Evolutionary conservation across 2,113 vertebrate species (phyloP), one percentile per base, ranked within the genome.

Genomic region (Catharus fuscescens): DNA sequence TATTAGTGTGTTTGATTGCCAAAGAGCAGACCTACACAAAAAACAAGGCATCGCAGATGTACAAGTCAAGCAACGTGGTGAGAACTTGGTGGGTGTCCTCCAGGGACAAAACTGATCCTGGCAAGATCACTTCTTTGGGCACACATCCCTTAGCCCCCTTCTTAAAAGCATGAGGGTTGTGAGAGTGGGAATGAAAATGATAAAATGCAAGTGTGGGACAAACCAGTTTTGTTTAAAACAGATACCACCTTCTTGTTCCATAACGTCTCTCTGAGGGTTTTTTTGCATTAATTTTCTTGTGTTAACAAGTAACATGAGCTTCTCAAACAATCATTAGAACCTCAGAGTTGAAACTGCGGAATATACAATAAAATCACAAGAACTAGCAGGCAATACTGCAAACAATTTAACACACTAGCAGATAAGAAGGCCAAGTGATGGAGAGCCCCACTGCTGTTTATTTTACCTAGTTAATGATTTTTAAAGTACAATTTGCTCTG

Each of bases 191-290:
- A 81, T 52, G 34, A 87, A 87, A 94, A 66, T 18, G 6, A 0
- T 74, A 86, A 88, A n/a, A 66, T 84, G 59, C 18, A 36, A 85
- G 44, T 53, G 73, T 91, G 73, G 73, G 72, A 89, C 7, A 31
- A 91, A 85, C 40, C 56, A 34, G 52, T 64, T 84, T 88, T 86
- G 31, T 80, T 95, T 93, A 60, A 85, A 81, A 89, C 36, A 64
- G 73, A 28, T 81, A 89, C 52, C 31, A 24, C 48, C 78, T 74
- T 91, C 83, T 73, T 36, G 54, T 92, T 85, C 90, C 40, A 21
- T 66, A 70, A 54, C 0, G 1, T 84, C 61, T 94, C 44, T 54
- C 60, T 44, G 64, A 66, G 50, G 42, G 5, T 3, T 59, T 76
- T 85, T 91, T 57, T 45, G 61, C 81, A 81, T 81, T 87, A 32